Evolutionary conservation across 2,888 invertebrate species (phyloP), one percentile per base, ranked within the genome.

Genomic region (Rhodophaea formosa): DNA sequence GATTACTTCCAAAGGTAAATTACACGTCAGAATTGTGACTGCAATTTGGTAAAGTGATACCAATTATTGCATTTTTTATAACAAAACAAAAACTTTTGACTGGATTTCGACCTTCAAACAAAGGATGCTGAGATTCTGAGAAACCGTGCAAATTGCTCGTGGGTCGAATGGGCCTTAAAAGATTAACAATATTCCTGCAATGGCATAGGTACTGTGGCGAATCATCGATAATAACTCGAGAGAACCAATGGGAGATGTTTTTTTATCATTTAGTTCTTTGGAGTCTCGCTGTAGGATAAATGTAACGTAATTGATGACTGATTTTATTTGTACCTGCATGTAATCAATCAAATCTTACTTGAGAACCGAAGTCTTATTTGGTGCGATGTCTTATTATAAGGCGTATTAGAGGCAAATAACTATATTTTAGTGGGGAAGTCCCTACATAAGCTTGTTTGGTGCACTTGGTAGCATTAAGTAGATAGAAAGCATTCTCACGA

Each of bases 1-100:
- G 35, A 61, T 62, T 51, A 54, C 56, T 60, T 64, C 70, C 62
- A 71, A 66, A 72, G 72, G 67, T 69, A 71, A 71, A 68, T 74
- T 66, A 60, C 65, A 56, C 62, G 60, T 66, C 64, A 69, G 68
- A 72, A 69, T 70, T 63, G 70, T 64, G 68, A 72, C 66, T 61
- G 58, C 65, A 72, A 71, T 69, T 70, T 67, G 66, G 56, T 46
- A 57, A 54, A 66, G 62, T 59, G 60, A 58, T 63, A 53, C 61
- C 59, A 59, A 64, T 62, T 59, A 62, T 57, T 53, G 51, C 16
- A 23, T 55, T 61, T 57, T 58, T 57, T 54, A 54, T 30, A 43
- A 43, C 30, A n/a, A 53, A 52, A 45, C 47, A 54, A 61, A 59
- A 64, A 62, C 56, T 35, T 39, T 52, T 53, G 45, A 54, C 57